phyloP scores from a whole-genome alignment of 2,888 invertebrate species.

The Rhagium mordax region DNA sequence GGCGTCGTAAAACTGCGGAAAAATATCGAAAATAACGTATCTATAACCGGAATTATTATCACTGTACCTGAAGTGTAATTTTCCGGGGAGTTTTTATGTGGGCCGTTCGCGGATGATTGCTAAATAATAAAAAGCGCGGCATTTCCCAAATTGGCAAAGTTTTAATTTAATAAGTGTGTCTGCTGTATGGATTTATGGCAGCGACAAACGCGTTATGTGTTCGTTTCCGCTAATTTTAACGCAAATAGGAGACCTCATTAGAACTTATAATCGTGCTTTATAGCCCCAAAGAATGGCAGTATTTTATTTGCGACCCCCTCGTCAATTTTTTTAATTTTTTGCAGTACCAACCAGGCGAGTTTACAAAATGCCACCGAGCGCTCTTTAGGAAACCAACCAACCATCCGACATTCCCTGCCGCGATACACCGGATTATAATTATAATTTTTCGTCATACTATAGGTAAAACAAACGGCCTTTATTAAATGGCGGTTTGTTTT shows the following conservation, averaged over 20 bases:
- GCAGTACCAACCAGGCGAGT: background rate
- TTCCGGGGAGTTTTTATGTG: conserved; percentile 3
- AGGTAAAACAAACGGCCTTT: background rate
- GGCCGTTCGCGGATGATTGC: conserved; percentile 4
- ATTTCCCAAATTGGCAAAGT: conserved; percentile 9
- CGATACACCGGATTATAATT: background rate
- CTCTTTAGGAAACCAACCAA: background rate
- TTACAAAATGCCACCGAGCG: background rate
- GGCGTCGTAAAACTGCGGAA: conserved; percentile 24
- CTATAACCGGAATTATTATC: conserved; percentile 7
- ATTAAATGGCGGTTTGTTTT: background rate
- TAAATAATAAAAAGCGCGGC: conserved; percentile 10
- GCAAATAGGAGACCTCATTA: background rate
- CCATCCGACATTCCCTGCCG: background rate
- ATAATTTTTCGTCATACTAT: background rate
- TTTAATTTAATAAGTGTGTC: conserved; percentile 2
- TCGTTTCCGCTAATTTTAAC: background rate
- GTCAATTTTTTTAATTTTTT: no score
- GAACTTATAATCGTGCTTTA: background rate
- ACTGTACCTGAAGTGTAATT: conserved; percentile 5
- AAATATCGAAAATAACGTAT: conserved; percentile 27
- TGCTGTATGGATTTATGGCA: background rate
- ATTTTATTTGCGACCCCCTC: no score
- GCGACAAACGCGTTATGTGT: background rate
- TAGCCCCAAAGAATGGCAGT: no score